phyloP scores from a whole-genome alignment of 2,113 vertebrate species.

The Gnathonemus echidnorhynchus region DNA sequence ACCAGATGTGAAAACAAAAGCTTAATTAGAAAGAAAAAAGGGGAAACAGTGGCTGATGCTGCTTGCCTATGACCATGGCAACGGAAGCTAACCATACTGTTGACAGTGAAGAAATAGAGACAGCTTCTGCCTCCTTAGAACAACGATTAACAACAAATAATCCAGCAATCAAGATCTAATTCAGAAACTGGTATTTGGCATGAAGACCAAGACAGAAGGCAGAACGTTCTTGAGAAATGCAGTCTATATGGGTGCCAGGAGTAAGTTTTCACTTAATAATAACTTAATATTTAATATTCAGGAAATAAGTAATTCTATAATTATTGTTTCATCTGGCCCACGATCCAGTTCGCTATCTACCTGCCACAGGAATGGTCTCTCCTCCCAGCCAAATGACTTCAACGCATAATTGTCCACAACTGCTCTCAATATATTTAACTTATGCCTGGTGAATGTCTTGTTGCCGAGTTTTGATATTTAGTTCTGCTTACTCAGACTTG shows the following conservation, averaged over 20 bases:
- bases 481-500: not conserved
- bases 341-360: not conserved
- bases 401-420: not conserved
- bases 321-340: not conserved
- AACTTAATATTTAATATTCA: not conserved
- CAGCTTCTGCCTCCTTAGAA: not conserved
- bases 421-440: not conserved
- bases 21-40: not conserved
- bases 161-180: not conserved
- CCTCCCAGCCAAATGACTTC: not conserved
- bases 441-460: not conserved
- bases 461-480: not conserved
- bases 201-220: not conserved
- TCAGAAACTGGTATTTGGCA: not conserved
- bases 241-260: not conserved
- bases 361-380: not conserved
- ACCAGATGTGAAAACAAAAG: not conserved
- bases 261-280: not conserved
- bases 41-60: not conserved
- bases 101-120: not conserved
- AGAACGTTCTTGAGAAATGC: not conserved
- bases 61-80: not conserved
- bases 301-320: not conserved
- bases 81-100: not conserved
- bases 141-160: not conserved